These are phyloP conservation scores for Myanophis thanlyinensis DNA, from an alignment of 2,113 vertebrate species.

Conservation along the genomic window DNA sequence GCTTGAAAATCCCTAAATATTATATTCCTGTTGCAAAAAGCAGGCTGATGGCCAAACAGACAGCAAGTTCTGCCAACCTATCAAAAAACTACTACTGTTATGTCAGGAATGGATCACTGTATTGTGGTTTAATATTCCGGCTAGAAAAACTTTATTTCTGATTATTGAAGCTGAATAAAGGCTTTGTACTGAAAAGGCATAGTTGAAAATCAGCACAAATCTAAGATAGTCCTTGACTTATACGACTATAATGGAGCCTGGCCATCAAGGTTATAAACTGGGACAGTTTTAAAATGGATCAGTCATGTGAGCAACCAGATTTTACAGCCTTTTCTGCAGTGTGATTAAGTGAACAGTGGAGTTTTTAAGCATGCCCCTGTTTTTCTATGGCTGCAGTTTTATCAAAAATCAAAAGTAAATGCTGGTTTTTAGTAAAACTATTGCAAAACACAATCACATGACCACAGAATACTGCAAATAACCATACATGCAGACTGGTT, in stretches of 20 bases:
- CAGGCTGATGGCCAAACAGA: not conserved
- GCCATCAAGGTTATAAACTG: not conserved
- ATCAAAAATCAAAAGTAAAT: not conserved
- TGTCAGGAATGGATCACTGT: no score
- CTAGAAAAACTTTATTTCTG: conserved; percentile 23
- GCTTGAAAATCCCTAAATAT: not conserved
- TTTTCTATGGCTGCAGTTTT: not conserved
- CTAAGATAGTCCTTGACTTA: not conserved
- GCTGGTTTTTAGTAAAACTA: not conserved
- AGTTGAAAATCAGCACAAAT: conserved; percentile 34
- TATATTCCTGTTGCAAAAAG: not conserved
- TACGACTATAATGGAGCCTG: not conserved
- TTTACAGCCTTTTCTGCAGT: not conserved
- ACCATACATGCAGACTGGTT: not conserved
- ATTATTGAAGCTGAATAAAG: conserved; percentile 14
- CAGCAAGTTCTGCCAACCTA: not conserved
- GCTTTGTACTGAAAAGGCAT: conserved; percentile 30
- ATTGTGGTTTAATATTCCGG: no score
- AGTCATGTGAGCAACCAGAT: not conserved
- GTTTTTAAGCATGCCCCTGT: no score
- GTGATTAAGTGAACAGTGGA: not conserved
- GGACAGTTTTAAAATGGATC: not conserved
- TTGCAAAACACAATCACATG: no score
- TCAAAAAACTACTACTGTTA: not conserved
- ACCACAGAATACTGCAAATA: not conserved